Percentiles rank a stretch among this genome's conserved stretches.
phyloP scores from a whole-genome alignment of 2,113 vertebrate species.

The Anoplopoma fimbria region DNA sequence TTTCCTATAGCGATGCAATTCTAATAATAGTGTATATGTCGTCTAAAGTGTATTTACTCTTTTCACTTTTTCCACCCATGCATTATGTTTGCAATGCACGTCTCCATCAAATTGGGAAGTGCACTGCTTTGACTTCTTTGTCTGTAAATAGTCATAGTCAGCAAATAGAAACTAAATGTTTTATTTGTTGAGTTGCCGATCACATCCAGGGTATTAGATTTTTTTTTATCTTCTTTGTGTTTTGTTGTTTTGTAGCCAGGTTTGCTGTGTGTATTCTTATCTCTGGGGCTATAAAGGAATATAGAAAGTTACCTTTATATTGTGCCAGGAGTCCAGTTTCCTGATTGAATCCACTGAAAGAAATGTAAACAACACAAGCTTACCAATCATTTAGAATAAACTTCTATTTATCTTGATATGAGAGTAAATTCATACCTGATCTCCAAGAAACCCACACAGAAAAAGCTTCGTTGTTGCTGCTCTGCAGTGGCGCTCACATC shows the following conservation, averaged over 20 bases:
- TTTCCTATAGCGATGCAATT: neutral
- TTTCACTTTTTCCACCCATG: neutral
- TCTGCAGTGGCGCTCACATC: neutral
- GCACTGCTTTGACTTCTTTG: neutral
- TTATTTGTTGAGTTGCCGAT: slow-evolving; percentile 8
- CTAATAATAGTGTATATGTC: neutral
- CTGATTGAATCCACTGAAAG: slow-evolving; percentile 18
- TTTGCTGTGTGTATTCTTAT: slow-evolving; percentile 23
- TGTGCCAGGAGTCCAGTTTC: slow-evolving; percentile 15
- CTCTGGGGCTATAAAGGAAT: neutral
- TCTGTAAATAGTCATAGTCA: slow-evolving; percentile 15
- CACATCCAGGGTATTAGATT: neutral
- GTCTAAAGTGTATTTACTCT: neutral
- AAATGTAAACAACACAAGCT: neutral
- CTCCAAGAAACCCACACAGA: neutral
- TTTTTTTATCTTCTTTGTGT: neutral
- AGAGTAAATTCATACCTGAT: neutral
- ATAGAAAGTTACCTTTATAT: neutral
- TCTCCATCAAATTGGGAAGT: too few relatives aligned
- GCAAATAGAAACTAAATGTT: slow-evolving; percentile 13
- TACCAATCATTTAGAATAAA: slow-evolving; percentile 1
- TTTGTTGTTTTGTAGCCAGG: neutral
- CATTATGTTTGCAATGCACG: neutral
- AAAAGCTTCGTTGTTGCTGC: neutral
- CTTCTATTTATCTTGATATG: neutral